These are phyloP conservation scores for Aphodius granarius DNA, from an alignment of 2,888 invertebrate species.

Conservation along the genomic window DNA sequence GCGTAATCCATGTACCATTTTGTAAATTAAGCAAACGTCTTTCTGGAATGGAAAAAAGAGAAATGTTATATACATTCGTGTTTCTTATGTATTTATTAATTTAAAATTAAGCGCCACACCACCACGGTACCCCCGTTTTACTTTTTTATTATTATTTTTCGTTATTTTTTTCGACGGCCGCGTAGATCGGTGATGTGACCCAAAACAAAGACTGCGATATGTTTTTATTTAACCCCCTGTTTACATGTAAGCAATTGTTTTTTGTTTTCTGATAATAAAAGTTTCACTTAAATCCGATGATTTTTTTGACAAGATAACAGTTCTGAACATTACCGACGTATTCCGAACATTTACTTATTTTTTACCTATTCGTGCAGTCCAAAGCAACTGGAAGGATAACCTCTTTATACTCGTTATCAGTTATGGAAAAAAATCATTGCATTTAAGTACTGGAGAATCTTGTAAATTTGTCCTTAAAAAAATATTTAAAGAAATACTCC, in stretches of 20 bases:
- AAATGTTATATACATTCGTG: constrained; percentile 54
- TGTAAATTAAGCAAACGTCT: constrained; percentile 55
- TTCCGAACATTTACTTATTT: neutral
- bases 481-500: neutral
- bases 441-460: neutral
- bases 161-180: constrained; percentile 2
- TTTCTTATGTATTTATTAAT: constrained; percentile 55
- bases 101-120: constrained; percentile 36
- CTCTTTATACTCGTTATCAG: neutral
- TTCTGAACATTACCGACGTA: neutral
- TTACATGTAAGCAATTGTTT: neutral
- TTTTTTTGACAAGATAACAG: neutral
- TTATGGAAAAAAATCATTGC: neutral
- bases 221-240: neutral
- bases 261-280: neutral
- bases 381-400: neutral
- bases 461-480: neutral
- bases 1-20: constrained; percentile 56
- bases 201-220: neutral
- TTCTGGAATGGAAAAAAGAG: constrained; percentile 45
- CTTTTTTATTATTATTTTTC: neutral
- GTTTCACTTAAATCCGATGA: neutral
- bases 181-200: neutral
- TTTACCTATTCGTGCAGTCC: neutral
- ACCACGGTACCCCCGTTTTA: constrained; percentile 32